A percentile compares a stretch with the other conserved stretches of the same genome.
Evolutionary conservation across 2,797 vertebrate genomes (phyloP).

Genomic region (Ficedula albicollis): DNA sequence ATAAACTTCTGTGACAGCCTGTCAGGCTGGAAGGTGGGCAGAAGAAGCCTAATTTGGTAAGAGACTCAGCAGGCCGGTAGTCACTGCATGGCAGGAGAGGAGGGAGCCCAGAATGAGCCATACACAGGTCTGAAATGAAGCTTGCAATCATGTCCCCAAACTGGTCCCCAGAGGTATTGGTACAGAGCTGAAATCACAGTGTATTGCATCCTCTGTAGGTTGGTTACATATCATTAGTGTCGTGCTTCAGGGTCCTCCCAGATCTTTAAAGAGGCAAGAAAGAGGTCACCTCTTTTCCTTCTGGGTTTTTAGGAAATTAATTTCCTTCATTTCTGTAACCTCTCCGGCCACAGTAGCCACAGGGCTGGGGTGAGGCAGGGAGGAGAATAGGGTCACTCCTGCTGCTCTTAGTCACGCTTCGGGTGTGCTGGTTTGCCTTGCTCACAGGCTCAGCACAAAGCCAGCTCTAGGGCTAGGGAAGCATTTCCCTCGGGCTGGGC

Average conservation of each 20-base stretch:
- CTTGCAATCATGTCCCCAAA: not conserved
- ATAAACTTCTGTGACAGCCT: conserved; percentile 26
- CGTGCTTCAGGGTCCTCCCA: not conserved
- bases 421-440: not conserved
- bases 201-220: not conserved
- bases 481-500: not conserved
- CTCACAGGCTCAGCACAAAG: not conserved
- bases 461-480: not conserved
- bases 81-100: conserved; percentile 2
- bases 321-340: not conserved
- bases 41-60: conserved; percentile 43
- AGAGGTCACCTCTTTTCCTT: not conserved
- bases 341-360: not conserved
- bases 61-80: conserved; percentile 11
- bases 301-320: not conserved
- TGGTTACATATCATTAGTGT: not conserved
- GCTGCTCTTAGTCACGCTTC: not conserved
- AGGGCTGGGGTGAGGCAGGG: not conserved
- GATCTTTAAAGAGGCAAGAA: not conserved
- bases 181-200: not conserved
- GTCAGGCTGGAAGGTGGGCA: conserved; percentile 42
- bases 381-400: not conserved
- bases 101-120: not conserved
- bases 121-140: not conserved
- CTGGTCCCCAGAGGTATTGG: not conserved